phyloP scores from a whole-genome alignment of 2,797 vertebrate species.

The Eulemur rubriventer region DNA sequence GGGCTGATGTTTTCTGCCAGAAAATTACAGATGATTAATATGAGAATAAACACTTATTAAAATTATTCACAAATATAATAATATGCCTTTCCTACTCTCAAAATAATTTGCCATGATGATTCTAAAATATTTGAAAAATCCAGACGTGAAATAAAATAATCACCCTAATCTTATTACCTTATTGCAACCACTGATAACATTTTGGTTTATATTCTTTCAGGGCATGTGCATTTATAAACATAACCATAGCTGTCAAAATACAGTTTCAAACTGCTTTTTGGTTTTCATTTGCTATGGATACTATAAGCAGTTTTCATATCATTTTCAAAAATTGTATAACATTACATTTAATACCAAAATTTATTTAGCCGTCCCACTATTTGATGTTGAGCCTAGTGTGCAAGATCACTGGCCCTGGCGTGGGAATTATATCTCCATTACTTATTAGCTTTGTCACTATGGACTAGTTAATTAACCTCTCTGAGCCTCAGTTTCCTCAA shows the following conservation, averaged over 20 bases:
- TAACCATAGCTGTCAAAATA: not conserved
- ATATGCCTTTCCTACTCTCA: not conserved
- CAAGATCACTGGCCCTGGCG: not conserved
- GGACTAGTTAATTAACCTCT: not conserved
- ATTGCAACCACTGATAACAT: not conserved
- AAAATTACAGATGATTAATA: not conserved
- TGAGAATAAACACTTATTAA: not conserved
- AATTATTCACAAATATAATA: not conserved
- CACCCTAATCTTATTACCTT: not conserved
- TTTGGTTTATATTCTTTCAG: not conserved
- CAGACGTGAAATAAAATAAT: not conserved
- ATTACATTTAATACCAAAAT: not conserved
- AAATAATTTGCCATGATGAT: constrained; percentile 10
- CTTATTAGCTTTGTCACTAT: not conserved
- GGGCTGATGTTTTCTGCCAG: not conserved
- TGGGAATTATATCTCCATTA: not conserved
- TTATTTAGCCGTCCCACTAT: not conserved
- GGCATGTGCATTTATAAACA: not conserved
- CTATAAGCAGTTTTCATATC: not conserved
- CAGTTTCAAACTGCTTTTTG: not conserved
- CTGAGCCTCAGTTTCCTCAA: not conserved
- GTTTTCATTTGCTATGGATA: not conserved
- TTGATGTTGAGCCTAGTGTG: not conserved
- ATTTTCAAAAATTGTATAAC: not conserved
- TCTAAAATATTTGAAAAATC: constrained; percentile 9